Evolutionary conservation across 2,888 invertebrate species (phyloP).

Genomic region (Hesperia comma): DNA sequence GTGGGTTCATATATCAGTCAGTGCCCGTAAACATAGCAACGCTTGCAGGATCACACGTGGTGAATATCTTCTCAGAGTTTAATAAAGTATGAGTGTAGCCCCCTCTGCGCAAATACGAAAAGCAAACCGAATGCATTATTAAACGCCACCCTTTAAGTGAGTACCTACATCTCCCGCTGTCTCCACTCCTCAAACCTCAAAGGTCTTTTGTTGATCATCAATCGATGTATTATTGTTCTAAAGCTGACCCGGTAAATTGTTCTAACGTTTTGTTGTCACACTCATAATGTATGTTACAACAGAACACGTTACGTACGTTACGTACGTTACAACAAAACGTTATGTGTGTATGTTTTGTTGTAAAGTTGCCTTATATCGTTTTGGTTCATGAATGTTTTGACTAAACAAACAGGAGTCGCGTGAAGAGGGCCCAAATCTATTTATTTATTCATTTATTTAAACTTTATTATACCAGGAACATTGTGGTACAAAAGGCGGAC

Average conservation of each 20-base stretch:
- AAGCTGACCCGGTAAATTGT: background rate
- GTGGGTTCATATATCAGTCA: constrained; percentile 71
- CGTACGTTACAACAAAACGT: too few species aligned
- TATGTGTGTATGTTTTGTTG: too few species aligned
- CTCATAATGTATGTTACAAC: too few species aligned
- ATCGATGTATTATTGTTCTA: constrained; percentile 10
- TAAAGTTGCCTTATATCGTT: too few species aligned
- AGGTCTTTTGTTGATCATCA: constrained; percentile 19
- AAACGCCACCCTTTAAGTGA: constrained; percentile 59
- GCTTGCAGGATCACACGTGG: constrained; percentile 51
- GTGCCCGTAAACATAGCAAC: constrained; percentile 62
- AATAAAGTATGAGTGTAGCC: constrained; percentile 68
- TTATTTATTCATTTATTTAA: too few species aligned
- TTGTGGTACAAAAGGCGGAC: too few species aligned
- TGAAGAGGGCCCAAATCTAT: too few species aligned
- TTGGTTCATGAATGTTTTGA: too few species aligned
- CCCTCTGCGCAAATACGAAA: constrained; percentile 63
- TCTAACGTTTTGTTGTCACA: too few species aligned
- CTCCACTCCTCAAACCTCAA: constrained; percentile 31
- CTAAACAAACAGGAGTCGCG: too few species aligned
- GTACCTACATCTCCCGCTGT: constrained; percentile 39
- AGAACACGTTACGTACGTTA: too few species aligned
- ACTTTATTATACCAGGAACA: too few species aligned
- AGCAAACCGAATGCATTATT: constrained; percentile 73
- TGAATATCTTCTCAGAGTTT: constrained; percentile 54